Conservation (phyloP, 2,113 vertebrate genomes). For the Epinephelus lanceolatus region DNA sequence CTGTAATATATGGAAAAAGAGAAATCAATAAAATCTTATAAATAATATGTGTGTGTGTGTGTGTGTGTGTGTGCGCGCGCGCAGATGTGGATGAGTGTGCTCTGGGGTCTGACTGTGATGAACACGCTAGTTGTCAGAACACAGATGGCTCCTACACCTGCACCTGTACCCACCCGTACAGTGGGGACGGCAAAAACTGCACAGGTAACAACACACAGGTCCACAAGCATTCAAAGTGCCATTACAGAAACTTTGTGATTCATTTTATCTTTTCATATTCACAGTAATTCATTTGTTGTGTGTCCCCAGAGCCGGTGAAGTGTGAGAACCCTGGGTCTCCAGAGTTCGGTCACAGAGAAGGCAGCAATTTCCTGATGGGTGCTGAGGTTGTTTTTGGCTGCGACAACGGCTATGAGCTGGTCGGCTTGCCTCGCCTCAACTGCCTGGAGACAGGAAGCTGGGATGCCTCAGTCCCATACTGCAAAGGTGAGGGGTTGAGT, state of each 20-base stretch:
- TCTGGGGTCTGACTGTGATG: slow-evolving; percentile 92
- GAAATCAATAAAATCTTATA: neutral
- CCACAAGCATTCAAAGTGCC: neutral
- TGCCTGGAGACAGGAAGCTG: slow-evolving; percentile 91
- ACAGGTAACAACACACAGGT: slow-evolving; percentile 85
- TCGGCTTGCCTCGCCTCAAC: slow-evolving; percentile 80
- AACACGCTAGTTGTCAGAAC: slow-evolving; percentile 92
- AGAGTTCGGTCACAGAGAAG: slow-evolving; percentile 87
- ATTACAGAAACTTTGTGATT: neutral
- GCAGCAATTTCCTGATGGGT: slow-evolving; percentile 87
- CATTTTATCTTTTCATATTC: neutral
- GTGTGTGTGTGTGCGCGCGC: neutral
- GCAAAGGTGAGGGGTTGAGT: slow-evolving; percentile 86
- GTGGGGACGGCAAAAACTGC: slow-evolving; percentile 94
- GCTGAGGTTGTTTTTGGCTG: slow-evolving; percentile 89
- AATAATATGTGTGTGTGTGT: too few relatives aligned
- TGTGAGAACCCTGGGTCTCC: slow-evolving; percentile 88
- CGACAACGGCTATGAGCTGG: slow-evolving; percentile 87
- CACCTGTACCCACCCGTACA: slow-evolving; percentile 90
- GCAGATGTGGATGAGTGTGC: slow-evolving; percentile 97
- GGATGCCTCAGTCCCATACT: slow-evolving; percentile 85
- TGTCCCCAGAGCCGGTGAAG: slow-evolving; percentile 89
- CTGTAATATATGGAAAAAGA: neutral
- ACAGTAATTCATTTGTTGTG: neutral
- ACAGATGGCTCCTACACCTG: slow-evolving; percentile 95